Evolutionary conservation across 2,797 vertebrate genomes (phyloP), one percentile per base, ranked within the genome.

Genomic region (Phoxinus dragarum): DNA sequence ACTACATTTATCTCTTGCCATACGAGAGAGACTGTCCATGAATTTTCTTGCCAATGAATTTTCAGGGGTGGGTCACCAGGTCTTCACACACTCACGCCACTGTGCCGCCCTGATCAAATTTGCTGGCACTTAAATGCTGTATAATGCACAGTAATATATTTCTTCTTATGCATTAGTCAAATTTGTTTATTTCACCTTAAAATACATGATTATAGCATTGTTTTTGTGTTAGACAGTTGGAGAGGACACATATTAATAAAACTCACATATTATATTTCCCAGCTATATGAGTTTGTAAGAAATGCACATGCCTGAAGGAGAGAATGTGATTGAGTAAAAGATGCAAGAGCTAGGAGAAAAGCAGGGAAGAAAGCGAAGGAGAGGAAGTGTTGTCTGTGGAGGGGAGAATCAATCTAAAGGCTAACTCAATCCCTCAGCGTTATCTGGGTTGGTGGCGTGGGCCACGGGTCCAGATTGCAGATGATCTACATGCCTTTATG

Each of bases 401-500:
- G 72, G 80, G 61, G 72, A 47, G 86, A 92, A 92, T 93, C 90
- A 92, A 91, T 92, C 90, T 92, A 44, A 44, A 83, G 86, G 85
- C 88, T 77, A 85, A 84, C 87, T 90, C 89, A 67, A 85, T 88
- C 88, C 89, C 86, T 92, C 88, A 88, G 90, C 89, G 88, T 92
- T 91, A 92, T 94, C 91, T 87, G 82, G 84, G 72, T 86, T 86
- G 85, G 85, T 87, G 38, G 74, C 31, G 84, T 82, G 88, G 90
- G 90, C 88, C 84, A 86, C 82, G 84, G 90, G 86, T 90, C 89
- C 90, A 90, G 92, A 92, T 93, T 90, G 88, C 88, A 89, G 90
- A 91, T 92, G 91, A 94, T 94, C 93, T 92, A 93, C 92, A 93
- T 91, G 92, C 91, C 90, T 92, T 92, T 90, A 92, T 83, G 89